phyloP scores from a whole-genome alignment of 2,888 invertebrate genomes.

The Chorisops tibialis region DNA sequence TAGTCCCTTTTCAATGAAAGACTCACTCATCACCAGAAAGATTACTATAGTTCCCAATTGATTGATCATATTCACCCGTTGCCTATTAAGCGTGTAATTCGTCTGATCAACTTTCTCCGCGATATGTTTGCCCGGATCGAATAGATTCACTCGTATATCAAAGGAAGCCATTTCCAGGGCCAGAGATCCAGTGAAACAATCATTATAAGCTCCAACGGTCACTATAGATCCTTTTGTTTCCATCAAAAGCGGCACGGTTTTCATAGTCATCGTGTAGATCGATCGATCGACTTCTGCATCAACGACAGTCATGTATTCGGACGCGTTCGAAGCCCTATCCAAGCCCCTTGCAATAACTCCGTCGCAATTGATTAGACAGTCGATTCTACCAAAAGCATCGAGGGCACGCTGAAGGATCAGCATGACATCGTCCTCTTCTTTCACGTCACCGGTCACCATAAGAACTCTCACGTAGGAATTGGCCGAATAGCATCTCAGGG shows the following conservation, averaged over 20 bases:
- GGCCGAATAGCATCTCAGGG: no score
- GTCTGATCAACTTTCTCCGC: no score
- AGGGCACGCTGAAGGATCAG: conserved; percentile 65
- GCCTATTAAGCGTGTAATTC: no score
- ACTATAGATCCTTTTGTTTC: conserved; percentile 75
- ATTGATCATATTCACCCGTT: no score
- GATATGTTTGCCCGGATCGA: no score
- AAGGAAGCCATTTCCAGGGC: no score
- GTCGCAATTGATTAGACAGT: conserved; percentile 77
- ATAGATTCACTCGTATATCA: no score
- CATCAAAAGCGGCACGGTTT: conserved; percentile 74
- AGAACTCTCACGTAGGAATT: no score
- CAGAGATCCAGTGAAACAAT: no score
- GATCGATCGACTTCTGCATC: conserved; percentile 71
- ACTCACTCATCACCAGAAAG: no score
- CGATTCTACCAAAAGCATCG: conserved; percentile 62
- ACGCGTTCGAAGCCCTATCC: conserved; percentile 73
- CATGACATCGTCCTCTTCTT: conserved; percentile 55
- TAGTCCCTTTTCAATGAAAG: no score
- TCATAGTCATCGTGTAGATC: conserved; percentile 68
- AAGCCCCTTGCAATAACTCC: conserved; percentile 71
- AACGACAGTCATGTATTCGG: conserved; percentile 78
- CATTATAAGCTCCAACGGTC: conserved; percentile 86
- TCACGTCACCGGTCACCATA: neutral
- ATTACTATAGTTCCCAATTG: no score